A percentile compares a stretch with the other conserved stretches of the same genome.
These are phyloP conservation scores for Daubentonia madagascariensis DNA, from an alignment of 2,113 vertebrate species.

Conservation along the genomic window DNA sequence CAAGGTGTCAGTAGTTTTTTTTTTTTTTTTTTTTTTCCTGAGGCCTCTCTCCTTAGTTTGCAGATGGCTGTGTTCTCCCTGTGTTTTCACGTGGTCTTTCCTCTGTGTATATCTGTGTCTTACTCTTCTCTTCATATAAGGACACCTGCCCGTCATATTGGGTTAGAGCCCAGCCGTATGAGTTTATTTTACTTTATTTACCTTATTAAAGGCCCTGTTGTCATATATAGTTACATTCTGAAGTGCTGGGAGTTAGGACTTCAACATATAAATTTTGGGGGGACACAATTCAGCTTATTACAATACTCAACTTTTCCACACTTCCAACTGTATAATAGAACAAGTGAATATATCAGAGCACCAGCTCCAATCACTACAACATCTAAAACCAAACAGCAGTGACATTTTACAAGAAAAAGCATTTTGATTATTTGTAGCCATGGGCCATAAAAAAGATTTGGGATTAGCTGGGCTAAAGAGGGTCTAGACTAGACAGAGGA, in stretches of 20 bases:
- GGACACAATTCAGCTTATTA: neutral
- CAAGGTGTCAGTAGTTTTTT: neutral
- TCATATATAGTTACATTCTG: neutral
- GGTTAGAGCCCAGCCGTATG: neutral
- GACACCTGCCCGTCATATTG: neutral
- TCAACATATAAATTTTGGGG: neutral
- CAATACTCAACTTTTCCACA: neutral
- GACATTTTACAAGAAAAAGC: neutral
- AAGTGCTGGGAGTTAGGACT: neutral
- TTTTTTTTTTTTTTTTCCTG: neutral
- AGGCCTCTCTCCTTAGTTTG: neutral
- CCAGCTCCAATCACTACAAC: neutral
- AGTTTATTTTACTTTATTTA: neutral
- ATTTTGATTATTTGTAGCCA: neutral
- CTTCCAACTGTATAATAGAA: neutral
- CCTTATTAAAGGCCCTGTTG: neutral
- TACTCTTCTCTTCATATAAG: neutral
- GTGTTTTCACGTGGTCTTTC: neutral
- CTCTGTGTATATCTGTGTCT: neutral
- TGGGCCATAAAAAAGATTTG: neutral
- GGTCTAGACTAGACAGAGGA: neutral
- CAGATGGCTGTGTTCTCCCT: neutral
- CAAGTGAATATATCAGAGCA: neutral
- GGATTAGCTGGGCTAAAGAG: neutral
- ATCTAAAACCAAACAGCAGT: neutral